Percentiles rank a stretch among this genome's conserved stretches.
Evolutionary conservation across 2,888 invertebrate genomes (phyloP).

Genomic region (Eupeodes luniger): DNA sequence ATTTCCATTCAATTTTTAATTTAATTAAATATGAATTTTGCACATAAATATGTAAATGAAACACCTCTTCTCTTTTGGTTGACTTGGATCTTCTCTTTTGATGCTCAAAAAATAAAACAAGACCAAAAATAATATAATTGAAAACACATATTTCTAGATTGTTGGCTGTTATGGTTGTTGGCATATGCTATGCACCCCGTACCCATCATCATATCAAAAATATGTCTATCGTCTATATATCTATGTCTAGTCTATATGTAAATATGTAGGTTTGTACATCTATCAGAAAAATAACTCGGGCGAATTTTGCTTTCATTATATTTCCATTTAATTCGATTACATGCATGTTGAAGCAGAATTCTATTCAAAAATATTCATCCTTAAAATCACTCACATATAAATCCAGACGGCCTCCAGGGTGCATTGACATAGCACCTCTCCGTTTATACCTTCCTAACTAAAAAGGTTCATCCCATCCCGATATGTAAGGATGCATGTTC

Average conservation of each 20-base stretch:
- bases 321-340: slow-evolving; percentile 70
- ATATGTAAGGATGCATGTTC: not conserved
- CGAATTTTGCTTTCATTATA: slow-evolving; percentile 46
- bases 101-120: too few relatives aligned
- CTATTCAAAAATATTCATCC: slow-evolving; percentile 67
- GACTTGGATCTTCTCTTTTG: not conserved
- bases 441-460: not conserved
- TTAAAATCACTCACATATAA: slow-evolving; percentile 46
- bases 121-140: not conserved
- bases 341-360: slow-evolving; percentile 67
- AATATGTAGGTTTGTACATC: not conserved
- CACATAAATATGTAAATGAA: not conserved
- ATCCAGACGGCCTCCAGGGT: slow-evolving; percentile 42
- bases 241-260: not conserved
- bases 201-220: not conserved
- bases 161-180: too few relatives aligned
- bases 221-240: not conserved
- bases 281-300: slow-evolving; percentile 3
- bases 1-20: not conserved
- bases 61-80: not conserved
- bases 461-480: not conserved
- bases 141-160: not conserved
- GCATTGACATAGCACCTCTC: slow-evolving; percentile 37
- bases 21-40: not conserved
- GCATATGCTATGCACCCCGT: not conserved